Evolutionary conservation across 2,888 invertebrate species (phyloP).

Genomic region (Reticulitermes lucifugus): DNA sequence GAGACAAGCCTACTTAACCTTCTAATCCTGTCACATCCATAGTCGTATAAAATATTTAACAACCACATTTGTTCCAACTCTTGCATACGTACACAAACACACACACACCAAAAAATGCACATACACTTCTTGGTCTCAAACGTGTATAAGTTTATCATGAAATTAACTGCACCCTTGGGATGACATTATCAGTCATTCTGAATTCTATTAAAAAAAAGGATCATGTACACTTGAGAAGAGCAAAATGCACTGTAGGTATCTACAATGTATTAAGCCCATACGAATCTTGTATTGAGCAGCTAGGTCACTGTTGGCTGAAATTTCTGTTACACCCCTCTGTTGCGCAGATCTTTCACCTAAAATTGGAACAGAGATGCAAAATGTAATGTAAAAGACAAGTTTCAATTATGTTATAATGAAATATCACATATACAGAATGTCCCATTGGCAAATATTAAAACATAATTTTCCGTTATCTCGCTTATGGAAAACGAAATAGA

Average conservation of each 20-base stretch:
- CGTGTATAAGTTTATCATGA: too few relatives aligned
- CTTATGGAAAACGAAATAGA: too few relatives aligned
- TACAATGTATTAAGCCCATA: background rate
- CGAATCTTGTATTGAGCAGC: background rate
- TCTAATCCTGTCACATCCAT: background rate
- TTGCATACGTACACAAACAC: background rate
- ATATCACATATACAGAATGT: too few relatives aligned
- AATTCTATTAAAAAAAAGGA: background rate
- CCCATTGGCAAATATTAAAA: too few relatives aligned
- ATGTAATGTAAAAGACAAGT: too few relatives aligned
- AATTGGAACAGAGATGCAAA: background rate
- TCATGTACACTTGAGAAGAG: background rate
- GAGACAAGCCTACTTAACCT: background rate
- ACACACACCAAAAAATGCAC: background rate
- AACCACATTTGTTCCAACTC: background rate
- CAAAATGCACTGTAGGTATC: slow-evolving; percentile 1
- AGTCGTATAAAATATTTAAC: background rate
- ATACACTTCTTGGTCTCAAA: too few relatives aligned
- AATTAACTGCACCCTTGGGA: background rate
- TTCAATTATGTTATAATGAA: too few relatives aligned
- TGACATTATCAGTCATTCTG: background rate
- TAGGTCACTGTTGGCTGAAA: background rate
- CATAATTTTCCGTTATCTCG: too few relatives aligned
- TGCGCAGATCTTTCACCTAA: slow-evolving; percentile 16
- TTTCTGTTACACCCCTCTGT: slow-evolving; percentile 4